Evolutionary conservation across 2,888 invertebrate species (phyloP), one percentile per base, ranked within the genome.

Genomic region (Rapana venosa): DNA sequence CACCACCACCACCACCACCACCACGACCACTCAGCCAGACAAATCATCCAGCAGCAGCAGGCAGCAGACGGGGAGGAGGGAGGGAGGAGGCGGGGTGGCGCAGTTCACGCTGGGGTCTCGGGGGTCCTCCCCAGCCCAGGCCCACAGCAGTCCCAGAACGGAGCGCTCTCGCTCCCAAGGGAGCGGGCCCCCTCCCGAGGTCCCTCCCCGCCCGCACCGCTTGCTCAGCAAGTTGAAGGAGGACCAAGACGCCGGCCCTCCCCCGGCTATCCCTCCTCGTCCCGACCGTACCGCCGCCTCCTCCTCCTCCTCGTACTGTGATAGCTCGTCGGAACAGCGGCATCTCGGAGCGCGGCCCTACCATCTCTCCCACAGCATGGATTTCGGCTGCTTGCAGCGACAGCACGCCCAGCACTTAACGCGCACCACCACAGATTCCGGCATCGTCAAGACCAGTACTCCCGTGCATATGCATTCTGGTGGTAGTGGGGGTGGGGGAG

Each of bases 371-470:
- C 94, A 94, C 81, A 94, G 94, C 92, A 93, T 93, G 88, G 94
- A 95, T 87, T 94, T 94, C 86, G 92, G 93, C 6, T 93, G 92
- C 86, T 91, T 93, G 66, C 92, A 92, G 81, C 90, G 91, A 47
- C 91, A 93, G 35, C 91, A 92, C 22, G 91, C 91, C 35, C 93
- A 94, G 36, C 92, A 92, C 56, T 91, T 94, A 36, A 91, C 94
- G 13, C 88, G 94, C 13, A 94, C 94, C 5, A 93, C 94, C 11
- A 94, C 94, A n/a, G 95, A 95, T 89, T 93, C 94, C 8, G 92
- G 92, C 85, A 93, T 94, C 77, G 92, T 94, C 66, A 92, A 93
- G 86, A 89, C 92, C 56, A 92, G 92, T 35, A 86, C 90, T 17
- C 90, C 91, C 6, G 87, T 88, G 30, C 90, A 89, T 66, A 36